Conservation (phyloP, 2,797 vertebrate species). For the Mycteria americana region DNA sequence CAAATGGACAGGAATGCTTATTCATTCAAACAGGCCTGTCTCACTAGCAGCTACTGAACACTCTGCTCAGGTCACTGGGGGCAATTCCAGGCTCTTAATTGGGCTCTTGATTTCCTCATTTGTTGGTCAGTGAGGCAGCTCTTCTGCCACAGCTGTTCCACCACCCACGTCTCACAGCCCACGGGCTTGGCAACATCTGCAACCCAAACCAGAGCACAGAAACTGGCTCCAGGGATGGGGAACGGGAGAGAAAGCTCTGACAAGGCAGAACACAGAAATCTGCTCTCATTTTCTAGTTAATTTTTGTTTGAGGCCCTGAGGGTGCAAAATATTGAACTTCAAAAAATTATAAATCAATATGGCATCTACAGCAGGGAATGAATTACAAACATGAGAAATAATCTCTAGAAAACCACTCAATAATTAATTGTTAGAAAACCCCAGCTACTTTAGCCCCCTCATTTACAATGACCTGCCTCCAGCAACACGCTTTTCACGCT, state of each 20-base stretch:
- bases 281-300: background rate
- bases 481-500: background rate
- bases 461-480: constrained; percentile 5
- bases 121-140: constrained; percentile 37
- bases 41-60: background rate
- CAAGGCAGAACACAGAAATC: background rate
- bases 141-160: background rate
- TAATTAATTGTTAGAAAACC: constrained; percentile 38
- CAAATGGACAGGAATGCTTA: background rate
- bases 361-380: background rate
- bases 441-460: constrained; percentile 14
- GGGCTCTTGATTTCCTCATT: constrained; percentile 37
- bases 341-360: constrained; percentile 35
- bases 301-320: background rate
- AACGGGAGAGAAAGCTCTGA: background rate
- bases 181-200: background rate
- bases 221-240: background rate
- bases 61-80: constrained; percentile 11
- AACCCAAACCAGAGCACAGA: background rate
- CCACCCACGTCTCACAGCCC: background rate
- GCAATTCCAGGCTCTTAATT: constrained; percentile 29
- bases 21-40: constrained; percentile 17
- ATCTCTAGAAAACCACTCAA: constrained; percentile 18
- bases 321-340: background rate
- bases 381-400: constrained; percentile 23